Evolutionary conservation across 2,113 vertebrate genomes (phyloP).

Genomic region (Clarias batrachus): DNA sequence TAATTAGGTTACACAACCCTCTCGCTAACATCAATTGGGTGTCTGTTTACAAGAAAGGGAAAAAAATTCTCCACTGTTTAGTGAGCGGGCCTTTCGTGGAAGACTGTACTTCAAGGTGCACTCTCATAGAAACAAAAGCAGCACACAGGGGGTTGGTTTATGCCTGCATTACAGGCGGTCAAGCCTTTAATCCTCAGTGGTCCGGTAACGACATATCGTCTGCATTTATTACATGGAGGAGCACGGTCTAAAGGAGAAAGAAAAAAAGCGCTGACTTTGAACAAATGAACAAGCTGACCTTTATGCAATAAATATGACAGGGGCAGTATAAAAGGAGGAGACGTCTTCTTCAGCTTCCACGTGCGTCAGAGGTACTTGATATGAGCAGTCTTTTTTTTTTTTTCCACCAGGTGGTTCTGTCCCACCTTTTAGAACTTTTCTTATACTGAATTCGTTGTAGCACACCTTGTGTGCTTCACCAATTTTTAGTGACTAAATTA

Average conservation of each 20-base stretch:
- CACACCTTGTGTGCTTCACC: too few relatives aligned
- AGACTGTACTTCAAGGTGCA: conserved; percentile 69
- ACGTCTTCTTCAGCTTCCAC: conserved; percentile 86
- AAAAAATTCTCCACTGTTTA: conserved; percentile 56
- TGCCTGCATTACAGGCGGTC: conserved; percentile 78
- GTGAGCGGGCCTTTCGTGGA: conserved; percentile 54
- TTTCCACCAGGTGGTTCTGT: not conserved
- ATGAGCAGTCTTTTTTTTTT: not conserved
- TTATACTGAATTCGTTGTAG: not conserved
- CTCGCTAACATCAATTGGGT: conserved; percentile 24
- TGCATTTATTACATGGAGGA: conserved; percentile 78
- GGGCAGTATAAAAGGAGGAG: conserved; percentile 83
- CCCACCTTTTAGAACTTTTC: not conserved
- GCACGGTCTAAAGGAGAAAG: conserved; percentile 51
- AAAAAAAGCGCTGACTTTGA: conserved; percentile 80
- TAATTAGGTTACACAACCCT: conserved; percentile 50
- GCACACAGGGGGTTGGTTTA: conserved; percentile 69
- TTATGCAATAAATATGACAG: conserved; percentile 91
- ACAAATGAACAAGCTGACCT: conserved; percentile 83
- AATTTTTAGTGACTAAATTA: not conserved
- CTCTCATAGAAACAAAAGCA: conserved; percentile 73
- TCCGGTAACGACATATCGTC: conserved; percentile 78
- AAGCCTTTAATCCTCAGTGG: conserved; percentile 78
- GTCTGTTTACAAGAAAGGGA: conserved; percentile 54
- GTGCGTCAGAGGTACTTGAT: conserved; percentile 59